Conservation (phyloP, 2,888 invertebrate genomes). For the Sesia apiformis region DNA sequence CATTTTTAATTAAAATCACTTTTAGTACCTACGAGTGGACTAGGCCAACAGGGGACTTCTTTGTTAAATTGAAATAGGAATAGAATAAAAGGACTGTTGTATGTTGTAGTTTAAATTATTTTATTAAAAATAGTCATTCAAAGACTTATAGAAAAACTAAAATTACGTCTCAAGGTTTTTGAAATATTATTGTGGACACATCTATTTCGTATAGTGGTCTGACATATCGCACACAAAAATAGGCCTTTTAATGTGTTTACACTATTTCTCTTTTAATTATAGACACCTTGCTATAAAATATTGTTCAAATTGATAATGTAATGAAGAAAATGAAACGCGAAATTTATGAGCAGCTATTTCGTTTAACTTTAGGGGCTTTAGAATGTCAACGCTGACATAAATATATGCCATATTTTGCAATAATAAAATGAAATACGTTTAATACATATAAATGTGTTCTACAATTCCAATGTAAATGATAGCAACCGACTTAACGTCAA, state of each 20-base stretch:
- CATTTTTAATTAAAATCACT: background rate
- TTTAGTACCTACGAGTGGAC: background rate
- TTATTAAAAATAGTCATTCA: constrained; percentile 69
- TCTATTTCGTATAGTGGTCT: constrained; percentile 10
- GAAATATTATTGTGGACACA: constrained; percentile 14
- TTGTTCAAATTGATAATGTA: background rate
- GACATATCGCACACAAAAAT: constrained; percentile 32
- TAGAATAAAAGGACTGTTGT: background rate
- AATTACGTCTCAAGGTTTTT: constrained; percentile 27
- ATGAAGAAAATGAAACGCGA: background rate
- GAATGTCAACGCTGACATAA: background rate
- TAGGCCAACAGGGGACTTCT: no score
- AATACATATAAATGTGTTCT: background rate
- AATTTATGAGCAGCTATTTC: background rate
- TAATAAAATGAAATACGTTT: background rate
- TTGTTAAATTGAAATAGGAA: background rate
- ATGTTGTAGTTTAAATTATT: constrained; percentile 49
- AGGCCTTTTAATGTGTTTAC: constrained; percentile 16
- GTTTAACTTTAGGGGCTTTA: background rate
- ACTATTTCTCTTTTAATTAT: constrained; percentile 2
- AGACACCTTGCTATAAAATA: constrained; percentile 20
- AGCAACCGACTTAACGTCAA: background rate
- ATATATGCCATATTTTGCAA: background rate
- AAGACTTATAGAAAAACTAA: constrained; percentile 65
- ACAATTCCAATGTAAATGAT: background rate